A percentile compares a stretch with the other conserved stretches of the same genome.
phyloP scores from a whole-genome alignment of 2,113 vertebrate species.

The Philantomba maxwellii region DNA sequence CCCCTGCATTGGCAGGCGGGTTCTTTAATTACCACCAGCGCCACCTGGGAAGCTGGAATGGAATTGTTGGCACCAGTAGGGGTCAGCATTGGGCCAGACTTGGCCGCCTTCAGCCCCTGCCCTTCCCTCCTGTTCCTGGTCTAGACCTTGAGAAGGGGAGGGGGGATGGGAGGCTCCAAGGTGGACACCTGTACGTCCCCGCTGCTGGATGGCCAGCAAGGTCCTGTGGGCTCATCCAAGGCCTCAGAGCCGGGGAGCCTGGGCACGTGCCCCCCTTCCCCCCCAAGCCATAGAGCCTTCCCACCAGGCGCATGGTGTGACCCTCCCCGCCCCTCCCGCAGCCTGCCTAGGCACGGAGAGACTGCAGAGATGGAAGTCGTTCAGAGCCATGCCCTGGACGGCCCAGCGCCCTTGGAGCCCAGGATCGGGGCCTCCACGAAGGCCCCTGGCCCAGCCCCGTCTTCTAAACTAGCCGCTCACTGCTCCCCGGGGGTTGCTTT shows the following conservation, averaged over 20 bases:
- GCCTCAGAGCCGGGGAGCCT: background rate
- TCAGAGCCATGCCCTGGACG: background rate
- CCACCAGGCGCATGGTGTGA: background rate
- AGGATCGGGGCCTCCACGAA: accelerated
- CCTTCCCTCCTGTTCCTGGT: accelerated
- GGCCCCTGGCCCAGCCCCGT: accelerated
- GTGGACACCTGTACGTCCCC: background rate
- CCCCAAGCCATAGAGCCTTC: background rate
- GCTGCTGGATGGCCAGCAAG: background rate
- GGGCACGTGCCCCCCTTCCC: accelerated
- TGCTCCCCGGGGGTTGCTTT: accelerated
- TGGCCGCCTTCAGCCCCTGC: background rate
- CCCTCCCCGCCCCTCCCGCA: accelerated
- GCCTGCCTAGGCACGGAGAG: background rate
- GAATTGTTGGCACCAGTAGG: background rate
- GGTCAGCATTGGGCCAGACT: background rate
- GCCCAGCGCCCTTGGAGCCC: background rate
- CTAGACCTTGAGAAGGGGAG: background rate
- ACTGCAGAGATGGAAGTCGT: background rate
- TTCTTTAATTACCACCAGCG: background rate
- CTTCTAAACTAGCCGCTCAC: background rate
- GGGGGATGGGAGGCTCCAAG: background rate
- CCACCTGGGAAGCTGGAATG: background rate
- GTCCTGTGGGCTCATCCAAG: background rate
- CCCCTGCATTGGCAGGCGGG: background rate